Evolutionary conservation across 2,888 invertebrate species (phyloP).

Genomic region (Crepidodera aurea): DNA sequence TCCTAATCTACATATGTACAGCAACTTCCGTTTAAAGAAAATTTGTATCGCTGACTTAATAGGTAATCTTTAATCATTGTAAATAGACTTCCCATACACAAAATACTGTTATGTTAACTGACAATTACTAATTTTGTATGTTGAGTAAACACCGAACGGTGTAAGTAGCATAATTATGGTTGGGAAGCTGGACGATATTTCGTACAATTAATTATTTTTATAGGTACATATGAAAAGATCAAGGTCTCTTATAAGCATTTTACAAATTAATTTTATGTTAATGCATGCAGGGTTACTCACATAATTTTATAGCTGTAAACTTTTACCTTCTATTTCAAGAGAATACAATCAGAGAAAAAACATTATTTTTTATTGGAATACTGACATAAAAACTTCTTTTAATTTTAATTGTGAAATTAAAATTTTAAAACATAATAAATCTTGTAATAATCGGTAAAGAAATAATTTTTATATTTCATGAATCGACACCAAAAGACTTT

Average conservation of each 20-base stretch:
- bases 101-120: constrained; percentile 23
- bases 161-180: neutral
- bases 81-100: constrained; percentile 18
- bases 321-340: too few species aligned
- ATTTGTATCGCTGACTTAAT: neutral
- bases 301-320: neutral
- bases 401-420: too few species aligned
- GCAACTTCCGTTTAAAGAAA: neutral
- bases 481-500: too few species aligned
- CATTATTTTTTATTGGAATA: too few species aligned
- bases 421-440: too few species aligned
- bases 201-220: neutral
- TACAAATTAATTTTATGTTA: neutral
- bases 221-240: neutral
- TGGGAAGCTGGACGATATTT: neutral
- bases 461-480: too few species aligned
- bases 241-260: neutral
- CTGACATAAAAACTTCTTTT: too few species aligned
- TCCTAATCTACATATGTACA: neutral
- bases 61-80: constrained; percentile 5
- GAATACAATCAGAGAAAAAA: too few species aligned
- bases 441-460: too few species aligned
- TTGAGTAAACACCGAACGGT: constrained; percentile 11
- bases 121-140: constrained; percentile 20
- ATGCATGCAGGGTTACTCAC: neutral